Base-by-base conservation (phyloP, 2,113 vertebrate species). In the Tringa solitaria region DNA sequence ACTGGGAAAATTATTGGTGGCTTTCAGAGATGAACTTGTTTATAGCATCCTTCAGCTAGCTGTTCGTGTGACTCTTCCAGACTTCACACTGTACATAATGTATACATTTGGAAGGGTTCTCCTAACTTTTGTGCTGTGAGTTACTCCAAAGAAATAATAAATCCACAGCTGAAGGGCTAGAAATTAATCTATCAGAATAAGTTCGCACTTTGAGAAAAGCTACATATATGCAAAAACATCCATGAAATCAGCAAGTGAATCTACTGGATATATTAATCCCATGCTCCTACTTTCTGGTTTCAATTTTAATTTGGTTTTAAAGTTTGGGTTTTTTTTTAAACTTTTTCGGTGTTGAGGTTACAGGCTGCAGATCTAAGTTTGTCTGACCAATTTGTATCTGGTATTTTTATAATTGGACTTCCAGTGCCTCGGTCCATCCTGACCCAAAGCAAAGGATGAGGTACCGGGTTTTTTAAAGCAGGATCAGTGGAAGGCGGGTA, bases 1-100 rank as follows among this genome's bases (percentile, higher is more conserved):
- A 21, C 73, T 43, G 35, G 48, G 77, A 69, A 79, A 92, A 81
- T 81, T 86, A 84, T 63, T 67, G n/a, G 56, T 92, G 51, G 19
- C 41, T 77, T 84, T 91, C 32, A 41, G 79, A 75, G 24, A 83
- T 37, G 35, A 15, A 22, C 9, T 85, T 57, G 64, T 68, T 85
- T 61, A 46, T 14, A 57, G 64, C 65, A 79, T 79, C 84, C 61
- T 50, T 76, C 65, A 75, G 51, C 35, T 88, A 76, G 14, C 45
- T 77, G 22, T 30, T 64, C 56, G 61, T 67, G 28, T 41, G 87
- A 26, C 73, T 67, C 30, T 53, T 48, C 48, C 45, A 70, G 80
- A 39, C 69, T 57, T 79, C 26, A 16, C 30, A 1, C 6, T 57
- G 14, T 53, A 32, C 19, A 14, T 30, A 12, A 20, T 32, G 22